Evolutionary conservation across 2,888 invertebrate genomes (phyloP).

Genomic region (Tineola bisselliella): DNA sequence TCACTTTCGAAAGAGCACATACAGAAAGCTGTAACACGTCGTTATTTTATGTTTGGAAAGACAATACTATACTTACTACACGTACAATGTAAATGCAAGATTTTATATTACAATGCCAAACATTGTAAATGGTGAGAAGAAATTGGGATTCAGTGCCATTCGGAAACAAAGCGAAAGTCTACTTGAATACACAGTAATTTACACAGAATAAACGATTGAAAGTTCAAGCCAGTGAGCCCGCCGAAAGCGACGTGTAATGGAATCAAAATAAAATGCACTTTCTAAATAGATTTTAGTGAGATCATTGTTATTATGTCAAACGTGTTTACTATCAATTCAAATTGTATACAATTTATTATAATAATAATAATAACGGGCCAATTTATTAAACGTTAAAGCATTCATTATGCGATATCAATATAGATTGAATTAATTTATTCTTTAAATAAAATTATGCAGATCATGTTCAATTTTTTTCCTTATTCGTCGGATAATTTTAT

Average conservation of each 20-base stretch:
- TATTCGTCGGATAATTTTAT: neutral
- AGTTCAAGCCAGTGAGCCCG: conserved; percentile 19
- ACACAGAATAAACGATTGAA: conserved; percentile 38
- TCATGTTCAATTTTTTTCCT: conserved; percentile 18
- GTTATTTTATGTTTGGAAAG: neutral
- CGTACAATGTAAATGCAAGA: neutral
- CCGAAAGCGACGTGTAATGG: conserved; percentile 47
- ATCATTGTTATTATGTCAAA: conserved; percentile 15
- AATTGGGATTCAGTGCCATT: conserved; percentile 6
- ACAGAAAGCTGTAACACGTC: neutral
- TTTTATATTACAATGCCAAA: neutral
- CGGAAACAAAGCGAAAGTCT: conserved; percentile 15
- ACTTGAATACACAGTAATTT: conserved; percentile 17
- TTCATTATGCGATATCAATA: conserved; percentile 10
- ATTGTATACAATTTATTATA: neutral
- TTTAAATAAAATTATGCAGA: conserved; percentile 11
- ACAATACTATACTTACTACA: neutral
- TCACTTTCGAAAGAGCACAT: neutral
- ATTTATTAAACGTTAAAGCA: conserved; percentile 6
- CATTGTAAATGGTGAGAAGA: conserved; percentile 15
- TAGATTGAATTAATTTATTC: neutral
- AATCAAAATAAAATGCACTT: conserved; percentile 27
- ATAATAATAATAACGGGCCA: neutral
- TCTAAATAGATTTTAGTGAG: conserved; percentile 34
- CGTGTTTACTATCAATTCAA: neutral